These are phyloP conservation scores for Melanitta fusca DNA, from an alignment of 2,797 vertebrate species.

Conservation along the genomic window DNA sequence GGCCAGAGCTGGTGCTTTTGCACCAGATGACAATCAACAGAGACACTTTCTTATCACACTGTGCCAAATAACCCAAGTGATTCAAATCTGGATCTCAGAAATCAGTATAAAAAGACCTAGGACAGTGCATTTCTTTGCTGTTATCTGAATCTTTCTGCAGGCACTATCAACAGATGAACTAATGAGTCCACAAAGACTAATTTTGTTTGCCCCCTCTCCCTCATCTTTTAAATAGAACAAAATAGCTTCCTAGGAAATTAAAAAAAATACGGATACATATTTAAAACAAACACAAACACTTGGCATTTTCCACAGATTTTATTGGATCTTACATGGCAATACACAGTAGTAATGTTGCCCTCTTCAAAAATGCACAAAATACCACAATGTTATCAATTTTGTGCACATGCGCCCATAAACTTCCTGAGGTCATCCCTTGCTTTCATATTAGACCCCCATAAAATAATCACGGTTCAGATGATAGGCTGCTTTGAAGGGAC, in stretches of 20 bases:
- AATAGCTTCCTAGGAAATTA: not conserved
- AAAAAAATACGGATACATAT: not conserved
- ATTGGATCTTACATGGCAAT: slow-evolving; percentile 74
- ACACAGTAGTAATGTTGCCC: slow-evolving; percentile 43
- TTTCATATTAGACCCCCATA: slow-evolving; percentile 20
- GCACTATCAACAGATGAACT: accelerated
- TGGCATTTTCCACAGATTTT: slow-evolving; percentile 70
- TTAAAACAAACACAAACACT: not conserved
- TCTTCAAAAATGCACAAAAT: slow-evolving; percentile 20
- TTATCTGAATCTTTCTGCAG: not conserved
- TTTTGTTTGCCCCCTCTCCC: not conserved
- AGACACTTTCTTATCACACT: not conserved
- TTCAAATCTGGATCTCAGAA: not conserved
- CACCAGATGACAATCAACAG: accelerated
- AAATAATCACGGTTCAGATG: not conserved
- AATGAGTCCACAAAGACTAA: not conserved
- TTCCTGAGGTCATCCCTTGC: not conserved
- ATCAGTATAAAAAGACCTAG: not conserved
- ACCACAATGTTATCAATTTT: accelerated
- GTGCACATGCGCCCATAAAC: not conserved
- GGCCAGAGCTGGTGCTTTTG: not conserved
- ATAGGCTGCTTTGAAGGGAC: not conserved
- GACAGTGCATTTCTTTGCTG: not conserved
- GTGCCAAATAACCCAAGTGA: not conserved
- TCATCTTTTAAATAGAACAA: not conserved